phyloP scores from a whole-genome alignment of 1,140 invertebrate genomes.

The Tetragonula clypearis region DNA sequence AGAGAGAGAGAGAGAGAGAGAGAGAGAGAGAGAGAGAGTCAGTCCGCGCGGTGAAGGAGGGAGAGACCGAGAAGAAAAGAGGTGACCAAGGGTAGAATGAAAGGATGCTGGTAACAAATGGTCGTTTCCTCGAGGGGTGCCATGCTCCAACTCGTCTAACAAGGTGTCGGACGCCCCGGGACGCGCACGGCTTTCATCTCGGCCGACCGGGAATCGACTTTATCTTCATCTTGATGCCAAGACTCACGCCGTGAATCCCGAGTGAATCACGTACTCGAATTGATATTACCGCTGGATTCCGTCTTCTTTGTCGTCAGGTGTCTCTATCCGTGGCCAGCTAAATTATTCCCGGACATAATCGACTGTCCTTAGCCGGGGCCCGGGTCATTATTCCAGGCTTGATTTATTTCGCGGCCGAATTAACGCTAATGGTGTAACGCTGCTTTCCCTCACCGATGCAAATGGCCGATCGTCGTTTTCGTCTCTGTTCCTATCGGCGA shows the following conservation, averaged over 20 bases:
- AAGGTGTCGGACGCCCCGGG: slow-evolving; percentile 78
- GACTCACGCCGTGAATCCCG: slow-evolving; percentile 67
- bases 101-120: slow-evolving; percentile 76
- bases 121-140: slow-evolving; percentile 76
- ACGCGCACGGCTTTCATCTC: slow-evolving; percentile 77
- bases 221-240: slow-evolving; percentile 76
- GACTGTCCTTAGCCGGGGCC: slow-evolving; percentile 31
- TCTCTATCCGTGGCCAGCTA: slow-evolving; percentile 39
- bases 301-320: slow-evolving; percentile 53
- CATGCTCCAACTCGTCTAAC: slow-evolving; percentile 77
- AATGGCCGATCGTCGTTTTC: slow-evolving; percentile 10
- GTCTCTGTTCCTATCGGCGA: background rate
- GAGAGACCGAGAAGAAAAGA: slow-evolving; percentile 25
- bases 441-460: slow-evolving; percentile 20
- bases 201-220: slow-evolving; percentile 75
- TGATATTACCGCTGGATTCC: slow-evolving; percentile 68
- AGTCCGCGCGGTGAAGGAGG: no score
- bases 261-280: slow-evolving; percentile 76
- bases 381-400: slow-evolving; percentile 39
- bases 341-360: slow-evolving; percentile 52
- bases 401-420: slow-evolving; percentile 47
- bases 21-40: background rate
- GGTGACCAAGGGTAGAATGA: slow-evolving; percentile 60
- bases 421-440: slow-evolving; percentile 46
- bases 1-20: no score